A percentile compares a stretch with the other conserved stretches of the same genome.
Evolutionary conservation across 2,888 invertebrate species (phyloP).

Genomic region (Clunio marinus): DNA sequence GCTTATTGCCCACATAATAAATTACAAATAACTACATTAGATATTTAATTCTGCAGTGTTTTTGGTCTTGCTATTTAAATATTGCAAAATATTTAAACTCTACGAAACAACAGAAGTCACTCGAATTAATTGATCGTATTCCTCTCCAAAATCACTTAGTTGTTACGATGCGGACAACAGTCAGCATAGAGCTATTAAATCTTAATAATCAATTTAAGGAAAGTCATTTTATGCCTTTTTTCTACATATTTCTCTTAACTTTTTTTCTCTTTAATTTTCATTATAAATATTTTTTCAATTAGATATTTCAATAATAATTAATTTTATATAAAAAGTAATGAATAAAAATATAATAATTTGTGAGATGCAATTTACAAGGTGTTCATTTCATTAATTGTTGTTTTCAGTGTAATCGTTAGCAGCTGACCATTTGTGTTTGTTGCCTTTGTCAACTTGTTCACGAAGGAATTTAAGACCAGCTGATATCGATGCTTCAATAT

Average conservation of each 20-base stretch:
- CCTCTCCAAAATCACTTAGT: neutral
- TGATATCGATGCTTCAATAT: constrained; percentile 55
- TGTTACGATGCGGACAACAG: neutral
- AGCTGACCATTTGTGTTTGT: constrained; percentile 39
- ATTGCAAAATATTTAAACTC: too few species aligned
- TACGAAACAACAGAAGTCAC: neutral
- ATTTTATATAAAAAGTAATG: too few species aligned
- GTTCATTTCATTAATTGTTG: too few species aligned
- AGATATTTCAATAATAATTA: too few species aligned
- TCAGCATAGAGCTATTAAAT: too few species aligned
- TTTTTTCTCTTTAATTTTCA: neutral
- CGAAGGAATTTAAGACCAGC: constrained; percentile 56
- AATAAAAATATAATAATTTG: too few species aligned
- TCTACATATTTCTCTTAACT: too few species aligned
- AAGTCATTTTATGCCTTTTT: too few species aligned
- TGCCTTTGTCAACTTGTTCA: constrained; percentile 53
- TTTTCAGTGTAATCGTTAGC: constrained; percentile 9
- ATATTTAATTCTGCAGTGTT: constrained; percentile 14
- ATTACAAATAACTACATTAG: neutral
- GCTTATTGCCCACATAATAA: too few species aligned
- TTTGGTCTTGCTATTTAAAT: constrained; percentile 34
- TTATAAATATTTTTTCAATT: too few species aligned
- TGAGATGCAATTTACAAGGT: too few species aligned
- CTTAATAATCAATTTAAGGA: too few species aligned
- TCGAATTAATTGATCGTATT: neutral